Percentiles rank a stretch among this genome's conserved stretches.
These are phyloP conservation scores for Aselliscus stoliczkanus DNA, from an alignment of 2,797 vertebrate species.

Conservation along the genomic window DNA sequence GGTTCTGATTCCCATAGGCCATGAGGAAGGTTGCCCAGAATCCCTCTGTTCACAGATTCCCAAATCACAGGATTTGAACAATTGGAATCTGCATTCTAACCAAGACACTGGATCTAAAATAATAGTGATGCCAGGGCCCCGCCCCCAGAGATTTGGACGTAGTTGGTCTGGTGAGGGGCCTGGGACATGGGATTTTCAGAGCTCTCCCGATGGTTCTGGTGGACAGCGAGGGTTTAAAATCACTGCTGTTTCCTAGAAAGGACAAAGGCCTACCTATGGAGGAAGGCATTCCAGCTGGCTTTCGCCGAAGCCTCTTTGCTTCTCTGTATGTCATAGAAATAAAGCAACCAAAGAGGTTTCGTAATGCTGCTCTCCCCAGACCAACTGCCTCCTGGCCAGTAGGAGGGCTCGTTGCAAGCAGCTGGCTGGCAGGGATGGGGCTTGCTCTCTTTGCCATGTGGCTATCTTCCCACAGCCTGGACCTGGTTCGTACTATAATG, in stretches of 20 bases:
- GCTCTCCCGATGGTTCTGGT: rapidly evolving
- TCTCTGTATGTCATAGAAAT: not conserved
- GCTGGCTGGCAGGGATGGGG: rapidly evolving
- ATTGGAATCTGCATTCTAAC: not conserved
- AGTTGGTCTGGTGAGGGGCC: not conserved
- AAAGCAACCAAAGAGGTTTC: not conserved
- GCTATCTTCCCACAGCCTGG: not conserved
- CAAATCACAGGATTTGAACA: not conserved
- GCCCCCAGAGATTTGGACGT: not conserved
- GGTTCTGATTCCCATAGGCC: rapidly evolving
- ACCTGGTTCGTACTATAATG: rapidly evolving
- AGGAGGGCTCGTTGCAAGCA: not conserved
- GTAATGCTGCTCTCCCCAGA: too few species aligned
- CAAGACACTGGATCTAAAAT: too few species aligned
- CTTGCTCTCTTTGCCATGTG: rapidly evolving
- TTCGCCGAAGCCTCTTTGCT: not conserved
- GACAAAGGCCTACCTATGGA: not conserved
- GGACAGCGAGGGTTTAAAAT: not conserved
- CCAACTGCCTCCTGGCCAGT: rapidly evolving
- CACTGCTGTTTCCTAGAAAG: not conserved
- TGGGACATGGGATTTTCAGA: not conserved
- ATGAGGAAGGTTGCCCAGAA: rapidly evolving
- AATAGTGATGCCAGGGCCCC: not conserved
- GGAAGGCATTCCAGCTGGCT: not conserved
- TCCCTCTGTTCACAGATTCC: not conserved